Evolutionary conservation across 1,140 invertebrate species (phyloP), one percentile per base, ranked within the genome.

Genomic region (Drosophila ficusphila): DNA sequence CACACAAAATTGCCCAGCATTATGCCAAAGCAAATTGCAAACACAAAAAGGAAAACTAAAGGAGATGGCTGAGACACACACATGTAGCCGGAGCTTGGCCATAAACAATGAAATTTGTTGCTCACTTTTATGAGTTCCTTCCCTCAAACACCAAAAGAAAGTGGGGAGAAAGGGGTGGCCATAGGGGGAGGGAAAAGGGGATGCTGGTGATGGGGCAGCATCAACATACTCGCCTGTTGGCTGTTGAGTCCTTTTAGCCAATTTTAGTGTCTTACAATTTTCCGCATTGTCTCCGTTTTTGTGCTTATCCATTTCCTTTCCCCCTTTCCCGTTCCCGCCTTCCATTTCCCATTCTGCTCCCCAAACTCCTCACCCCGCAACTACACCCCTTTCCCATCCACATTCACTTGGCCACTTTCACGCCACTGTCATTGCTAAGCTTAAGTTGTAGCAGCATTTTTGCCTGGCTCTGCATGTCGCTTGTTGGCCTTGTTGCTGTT

Each of bases 21-120:
- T 74, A 74, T 74, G 54, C 47, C 64, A 61, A 25, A 49, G 72
- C 48, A 74, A 64, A 65, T 69, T 72, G 68, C 53, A 60, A 46
- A 25, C 54, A 54, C 48, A 54, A 54, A 23, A 29, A 25, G 48
- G 19, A 18, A 31, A 33, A 61, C 31, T 38, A 41, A 57, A 25
- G 67, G 41, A 47, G 39, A 19, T 19, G 16, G 47, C 27, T 25
- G 12, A 42, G 25, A 9, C 16, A 38, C 46, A 46, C 25, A 41
- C 31, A 27, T 34, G 33, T 16, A 49, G 38, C 14, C 18, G 18
- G 19, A 48, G 41, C 56, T 41, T 60, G 53, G 68, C 49, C 57
- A 77, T 89, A 89, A 89, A 85, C 68, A 89, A 85, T 85, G 85
- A 77, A 89, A 83, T 89, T 89, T 89, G 85, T 89, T 89, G 85